Percentiles rank a stretch among this genome's conserved stretches.
Evolutionary conservation across 2,113 vertebrate species (phyloP).

Genomic region (Corapipo altera): DNA sequence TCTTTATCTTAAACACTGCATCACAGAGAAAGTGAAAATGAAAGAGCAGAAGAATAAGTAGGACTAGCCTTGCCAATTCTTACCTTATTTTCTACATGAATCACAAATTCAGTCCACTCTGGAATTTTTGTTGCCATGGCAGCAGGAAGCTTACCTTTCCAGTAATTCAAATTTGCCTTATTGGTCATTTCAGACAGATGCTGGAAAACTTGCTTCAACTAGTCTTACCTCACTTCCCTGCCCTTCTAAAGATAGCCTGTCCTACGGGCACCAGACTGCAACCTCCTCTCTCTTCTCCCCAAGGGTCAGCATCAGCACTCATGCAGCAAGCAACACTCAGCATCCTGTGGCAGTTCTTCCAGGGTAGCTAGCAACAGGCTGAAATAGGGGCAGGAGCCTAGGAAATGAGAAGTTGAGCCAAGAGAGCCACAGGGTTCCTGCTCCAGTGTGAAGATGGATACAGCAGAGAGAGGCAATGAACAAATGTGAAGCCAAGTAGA

Average conservation of each 20-base stretch:
- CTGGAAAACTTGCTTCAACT: background rate
- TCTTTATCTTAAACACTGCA: background rate
- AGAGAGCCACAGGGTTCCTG: background rate
- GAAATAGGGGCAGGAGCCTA: background rate
- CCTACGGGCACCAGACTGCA: background rate
- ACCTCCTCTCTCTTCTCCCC: background rate
- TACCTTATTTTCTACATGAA: background rate
- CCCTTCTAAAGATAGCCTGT: background rate
- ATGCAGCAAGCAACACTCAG: background rate
- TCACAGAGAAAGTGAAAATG: background rate
- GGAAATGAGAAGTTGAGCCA: background rate
- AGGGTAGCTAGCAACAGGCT: background rate
- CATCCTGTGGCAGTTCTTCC: background rate
- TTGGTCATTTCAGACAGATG: background rate
- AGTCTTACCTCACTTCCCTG: background rate
- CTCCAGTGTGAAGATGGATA: background rate
- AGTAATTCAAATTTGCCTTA: background rate
- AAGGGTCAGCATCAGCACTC: background rate
- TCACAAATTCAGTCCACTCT: background rate
- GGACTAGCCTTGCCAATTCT: background rate
- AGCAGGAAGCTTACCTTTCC: background rate
- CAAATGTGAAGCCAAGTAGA: background rate
- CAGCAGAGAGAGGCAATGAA: background rate
- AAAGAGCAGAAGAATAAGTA: background rate
- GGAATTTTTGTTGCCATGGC: background rate